Evolutionary conservation across 2,888 invertebrate genomes (phyloP).

Genomic region (Melikaiella ostensackeni): DNA sequence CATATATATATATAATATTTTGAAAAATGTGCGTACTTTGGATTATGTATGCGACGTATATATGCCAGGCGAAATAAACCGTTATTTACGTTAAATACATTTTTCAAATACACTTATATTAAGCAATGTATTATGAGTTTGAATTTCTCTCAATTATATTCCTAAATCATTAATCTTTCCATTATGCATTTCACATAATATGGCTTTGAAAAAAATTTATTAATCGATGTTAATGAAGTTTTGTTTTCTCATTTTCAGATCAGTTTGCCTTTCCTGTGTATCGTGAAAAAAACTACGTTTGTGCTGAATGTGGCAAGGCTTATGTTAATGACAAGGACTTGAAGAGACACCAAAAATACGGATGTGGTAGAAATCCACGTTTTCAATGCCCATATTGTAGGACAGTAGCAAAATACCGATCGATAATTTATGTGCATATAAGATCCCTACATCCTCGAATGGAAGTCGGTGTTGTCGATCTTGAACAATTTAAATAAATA

Average conservation of each 20-base stretch:
- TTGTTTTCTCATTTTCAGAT: not conserved
- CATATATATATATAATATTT: too few relatives aligned
- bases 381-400: conserved; percentile 73
- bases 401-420: conserved; percentile 72
- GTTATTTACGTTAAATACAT: too few relatives aligned
- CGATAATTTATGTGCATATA: conserved; percentile 71
- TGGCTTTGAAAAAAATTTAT: too few relatives aligned
- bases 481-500: conserved; percentile 41
- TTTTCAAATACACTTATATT: not conserved
- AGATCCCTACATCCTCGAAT: conserved; percentile 66
- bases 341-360: conserved; percentile 73
- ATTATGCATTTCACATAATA: too few relatives aligned
- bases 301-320: conserved; percentile 51
- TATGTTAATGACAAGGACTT: conserved; percentile 56
- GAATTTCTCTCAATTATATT: too few relatives aligned
- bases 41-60: too few relatives aligned
- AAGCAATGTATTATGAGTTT: too few relatives aligned
- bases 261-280: not conserved
- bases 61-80: too few relatives aligned
- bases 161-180: too few relatives aligned
- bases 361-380: conserved; percentile 72
- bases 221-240: too few relatives aligned
- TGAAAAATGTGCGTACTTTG: too few relatives aligned
- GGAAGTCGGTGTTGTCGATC: conserved; percentile 61
- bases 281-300: conserved; percentile 53